Base-by-base conservation (phyloP, 1,140 invertebrate species). In the Atta texana region DNA sequence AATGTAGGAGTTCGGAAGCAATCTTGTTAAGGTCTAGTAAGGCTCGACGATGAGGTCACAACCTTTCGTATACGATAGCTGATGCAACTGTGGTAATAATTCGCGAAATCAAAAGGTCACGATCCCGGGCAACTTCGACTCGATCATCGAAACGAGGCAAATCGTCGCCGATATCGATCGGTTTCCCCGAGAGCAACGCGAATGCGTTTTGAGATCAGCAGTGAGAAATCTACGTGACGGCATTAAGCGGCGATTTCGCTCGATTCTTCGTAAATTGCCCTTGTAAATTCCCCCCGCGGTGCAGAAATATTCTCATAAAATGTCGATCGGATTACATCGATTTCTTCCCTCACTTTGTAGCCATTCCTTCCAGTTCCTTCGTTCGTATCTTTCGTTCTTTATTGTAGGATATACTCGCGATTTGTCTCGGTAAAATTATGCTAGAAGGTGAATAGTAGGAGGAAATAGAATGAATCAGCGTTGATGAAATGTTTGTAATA, bases 201-300 rank as follows among this genome's bases (percentile, higher is more conserved):
- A 85, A 87, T 53, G 55, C 71, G 64, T 21, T 28, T 49, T 21
- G 63, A 64, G 66, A 88, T 88, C 81, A 44, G 53, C 75, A 61
- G 71, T 80, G 81, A 57, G 86, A 57, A 76, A 34, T 81, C 68
- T 92, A 92, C 91, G 90, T 92, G 92, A 92, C 87, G 87, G 85
- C 86, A 92, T 92, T 72, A 88, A 89, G 80, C 78, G 87, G 87
- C 87, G 74, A 92, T 91, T 92, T 90, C 80, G 71, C 68, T 82
- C 76, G 75, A 81, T 85, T 87, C 78, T 66, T 81, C 81, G 72
- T 64, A 87, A 88, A 92, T 92, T 87, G 84, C 80, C 75, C 69
- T 86, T 87, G 78, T 80, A 89, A 68, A 91, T 89, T 89, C 75
- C 21, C 78, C 76, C 51, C 68, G 18, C 63, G 68, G 59, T 39